Conservation (phyloP, 2,888 invertebrate genomes). For the Diploptera punctata region DNA sequence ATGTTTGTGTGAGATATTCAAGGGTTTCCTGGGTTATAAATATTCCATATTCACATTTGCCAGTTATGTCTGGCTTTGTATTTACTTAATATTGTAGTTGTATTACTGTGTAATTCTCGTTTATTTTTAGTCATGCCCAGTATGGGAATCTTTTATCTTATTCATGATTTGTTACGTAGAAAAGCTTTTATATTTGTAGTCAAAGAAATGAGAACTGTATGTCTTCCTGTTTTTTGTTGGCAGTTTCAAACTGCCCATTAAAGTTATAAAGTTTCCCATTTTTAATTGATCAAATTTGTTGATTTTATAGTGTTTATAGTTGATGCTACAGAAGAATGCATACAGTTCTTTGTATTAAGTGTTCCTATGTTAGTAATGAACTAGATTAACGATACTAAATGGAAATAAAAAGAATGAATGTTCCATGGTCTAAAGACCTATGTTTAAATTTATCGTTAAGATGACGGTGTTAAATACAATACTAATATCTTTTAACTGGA, state of each 20-base stretch:
- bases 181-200: slow-evolving; percentile 43
- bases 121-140: slow-evolving; percentile 40
- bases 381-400: slow-evolving; percentile 28
- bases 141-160: slow-evolving; percentile 34
- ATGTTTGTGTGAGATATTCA: slow-evolving; percentile 3
- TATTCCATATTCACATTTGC: slow-evolving; percentile 39
- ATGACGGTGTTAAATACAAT: slow-evolving; percentile 31
- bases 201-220: slow-evolving; percentile 42
- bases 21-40: slow-evolving; percentile 38
- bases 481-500: slow-evolving; percentile 30
- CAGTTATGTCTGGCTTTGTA: slow-evolving; percentile 40
- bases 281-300: neutral
- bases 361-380: slow-evolving; percentile 43
- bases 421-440: slow-evolving; percentile 40
- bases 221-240: slow-evolving; percentile 42
- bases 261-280: neutral
- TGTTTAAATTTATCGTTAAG: slow-evolving; percentile 38
- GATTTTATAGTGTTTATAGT: slow-evolving; percentile 9
- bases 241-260: slow-evolving; percentile 34
- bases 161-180: slow-evolving; percentile 41
- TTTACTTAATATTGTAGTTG: slow-evolving; percentile 42
- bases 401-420: slow-evolving; percentile 38
- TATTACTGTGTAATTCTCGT: slow-evolving; percentile 40
- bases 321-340: slow-evolving; percentile 32
- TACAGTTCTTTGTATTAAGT: slow-evolving; percentile 43